Percentiles rank a stretch among this genome's conserved stretches.
These are phyloP conservation scores for Carassius gibelio DNA, from an alignment of 2,113 vertebrate genomes.

Conservation along the genomic window DNA sequence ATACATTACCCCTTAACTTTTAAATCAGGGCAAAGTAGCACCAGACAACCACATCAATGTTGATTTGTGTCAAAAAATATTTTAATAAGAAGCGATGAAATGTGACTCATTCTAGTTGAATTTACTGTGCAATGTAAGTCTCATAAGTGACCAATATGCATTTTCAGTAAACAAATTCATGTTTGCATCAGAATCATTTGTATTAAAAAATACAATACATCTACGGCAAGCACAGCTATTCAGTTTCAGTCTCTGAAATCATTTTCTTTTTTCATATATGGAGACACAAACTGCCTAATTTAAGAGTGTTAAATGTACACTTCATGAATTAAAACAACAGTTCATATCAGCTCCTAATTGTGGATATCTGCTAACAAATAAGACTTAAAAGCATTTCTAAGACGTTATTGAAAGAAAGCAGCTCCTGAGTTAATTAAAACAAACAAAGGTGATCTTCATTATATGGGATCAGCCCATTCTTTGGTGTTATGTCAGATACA, in stretches of 20 bases:
- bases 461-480: constrained; percentile 18
- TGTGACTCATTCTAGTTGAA: neutral
- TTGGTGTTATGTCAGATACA: constrained; percentile 28
- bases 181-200: neutral
- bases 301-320: neutral
- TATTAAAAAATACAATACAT: constrained; percentile 19
- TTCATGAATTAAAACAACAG: neutral
- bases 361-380: neutral
- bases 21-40: neutral
- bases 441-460: neutral
- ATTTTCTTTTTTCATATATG: neutral
- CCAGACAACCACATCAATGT: neutral
- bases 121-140: neutral
- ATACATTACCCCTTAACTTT: neutral
- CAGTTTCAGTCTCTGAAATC: neutral
- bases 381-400: constrained; percentile 15
- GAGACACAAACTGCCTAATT: neutral
- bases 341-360: neutral
- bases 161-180: neutral
- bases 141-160: neutral
- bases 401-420: neutral
- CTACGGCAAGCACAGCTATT: constrained; percentile 5
- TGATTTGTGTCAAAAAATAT: neutral
- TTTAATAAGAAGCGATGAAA: neutral
- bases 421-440: constrained; percentile 45